These are phyloP conservation scores for Siniperca knerii DNA, from an alignment of 2,113 vertebrate species.

Conservation along the genomic window DNA sequence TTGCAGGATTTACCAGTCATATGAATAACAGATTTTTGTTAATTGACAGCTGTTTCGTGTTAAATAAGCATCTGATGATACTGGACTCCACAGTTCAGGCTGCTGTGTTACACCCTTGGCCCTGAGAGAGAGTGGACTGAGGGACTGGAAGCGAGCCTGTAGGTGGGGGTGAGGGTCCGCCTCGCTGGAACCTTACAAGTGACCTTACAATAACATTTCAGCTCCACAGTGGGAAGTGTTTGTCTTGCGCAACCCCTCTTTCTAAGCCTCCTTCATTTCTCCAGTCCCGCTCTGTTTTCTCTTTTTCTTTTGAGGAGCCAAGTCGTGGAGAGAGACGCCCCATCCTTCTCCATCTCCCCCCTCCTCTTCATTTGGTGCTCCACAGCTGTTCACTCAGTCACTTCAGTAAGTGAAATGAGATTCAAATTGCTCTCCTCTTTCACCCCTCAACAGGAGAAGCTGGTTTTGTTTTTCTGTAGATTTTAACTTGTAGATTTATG, in stretches of 20 bases:
- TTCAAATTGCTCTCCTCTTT: slow-evolving; percentile 47
- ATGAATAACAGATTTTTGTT: slow-evolving; percentile 46
- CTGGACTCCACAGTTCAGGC: slow-evolving; percentile 23
- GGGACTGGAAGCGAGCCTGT: slow-evolving; percentile 39
- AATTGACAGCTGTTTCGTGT: slow-evolving; percentile 55
- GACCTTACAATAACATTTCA: slow-evolving; percentile 79
- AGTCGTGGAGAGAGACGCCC: slow-evolving; percentile 27
- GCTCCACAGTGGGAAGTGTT: slow-evolving; percentile 76
- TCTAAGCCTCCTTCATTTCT: slow-evolving; percentile 54
- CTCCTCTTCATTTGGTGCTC: slow-evolving; percentile 28
- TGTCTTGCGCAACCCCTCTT: slow-evolving; percentile 72
- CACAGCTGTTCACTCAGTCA: slow-evolving; percentile 81
- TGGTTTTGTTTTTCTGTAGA: slow-evolving; percentile 65
- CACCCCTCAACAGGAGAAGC: slow-evolving; percentile 63
- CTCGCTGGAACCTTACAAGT: slow-evolving; percentile 72
- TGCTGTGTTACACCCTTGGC: slow-evolving; percentile 59
- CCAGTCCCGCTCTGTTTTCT: slow-evolving; percentile 50
- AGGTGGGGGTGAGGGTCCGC: slow-evolving; percentile 54
- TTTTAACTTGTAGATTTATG: slow-evolving; percentile 69
- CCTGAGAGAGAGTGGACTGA: slow-evolving; percentile 11
- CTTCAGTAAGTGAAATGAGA: slow-evolving; percentile 78
- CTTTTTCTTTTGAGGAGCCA: slow-evolving; percentile 57
- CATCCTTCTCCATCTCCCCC: neutral
- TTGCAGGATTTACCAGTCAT: slow-evolving; percentile 11
- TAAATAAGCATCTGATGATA: slow-evolving; percentile 48